These are phyloP conservation scores for Ormyrus rosae DNA, from an alignment of 2,888 invertebrate species.

Conservation along the genomic window DNA sequence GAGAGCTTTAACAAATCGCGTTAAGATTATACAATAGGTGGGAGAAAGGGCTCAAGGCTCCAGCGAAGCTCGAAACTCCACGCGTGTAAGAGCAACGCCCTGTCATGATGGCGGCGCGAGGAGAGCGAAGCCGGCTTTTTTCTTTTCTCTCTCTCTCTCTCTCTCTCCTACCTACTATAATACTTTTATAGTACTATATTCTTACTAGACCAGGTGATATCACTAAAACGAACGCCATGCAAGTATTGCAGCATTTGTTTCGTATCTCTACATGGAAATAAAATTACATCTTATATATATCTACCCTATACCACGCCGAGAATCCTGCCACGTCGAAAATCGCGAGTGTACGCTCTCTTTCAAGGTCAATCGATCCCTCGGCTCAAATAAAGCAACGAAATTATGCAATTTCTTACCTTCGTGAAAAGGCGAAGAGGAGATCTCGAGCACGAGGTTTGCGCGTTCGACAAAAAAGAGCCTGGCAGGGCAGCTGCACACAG, in stretches of 20 bases:
- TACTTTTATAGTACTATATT: no score
- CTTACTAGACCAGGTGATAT: no score
- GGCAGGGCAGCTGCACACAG: neutral
- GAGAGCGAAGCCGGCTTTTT: conserved; percentile 54
- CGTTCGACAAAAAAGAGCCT: neutral
- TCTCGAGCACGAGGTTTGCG: neutral
- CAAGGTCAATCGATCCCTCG: neutral
- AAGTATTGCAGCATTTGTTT: no score
- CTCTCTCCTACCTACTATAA: neutral
- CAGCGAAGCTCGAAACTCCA: neutral
- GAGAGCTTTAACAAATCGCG: neutral
- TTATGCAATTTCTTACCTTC: neutral
- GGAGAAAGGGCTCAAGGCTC: neutral
- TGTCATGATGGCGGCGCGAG: conserved; percentile 66
- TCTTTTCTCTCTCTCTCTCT: conserved; percentile 7
- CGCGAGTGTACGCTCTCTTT: neutral
- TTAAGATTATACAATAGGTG: neutral
- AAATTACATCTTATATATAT: no score
- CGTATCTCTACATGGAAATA: no score
- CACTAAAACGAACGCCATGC: no score
- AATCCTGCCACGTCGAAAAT: conserved; percentile 10
- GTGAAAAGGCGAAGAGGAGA: neutral
- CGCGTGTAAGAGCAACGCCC: conserved; percentile 68
- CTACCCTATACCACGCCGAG: neutral
- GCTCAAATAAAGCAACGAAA: neutral